These are phyloP conservation scores for Caerostris extrusa DNA, from an alignment of 1,140 invertebrate species.

Conservation along the genomic window DNA sequence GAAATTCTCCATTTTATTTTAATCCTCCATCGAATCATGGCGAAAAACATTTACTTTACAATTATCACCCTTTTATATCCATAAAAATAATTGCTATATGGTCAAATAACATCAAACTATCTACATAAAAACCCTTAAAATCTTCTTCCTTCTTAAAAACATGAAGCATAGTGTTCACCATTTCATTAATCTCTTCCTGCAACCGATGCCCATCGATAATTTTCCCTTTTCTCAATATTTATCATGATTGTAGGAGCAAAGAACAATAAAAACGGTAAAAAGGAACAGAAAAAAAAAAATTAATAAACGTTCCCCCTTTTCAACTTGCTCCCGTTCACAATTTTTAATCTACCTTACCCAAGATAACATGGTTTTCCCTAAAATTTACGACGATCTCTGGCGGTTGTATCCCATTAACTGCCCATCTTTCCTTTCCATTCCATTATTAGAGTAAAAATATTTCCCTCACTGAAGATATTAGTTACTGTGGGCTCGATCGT, in stretches of 20 bases:
- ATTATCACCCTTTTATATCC: not conserved
- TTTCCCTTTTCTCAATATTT: not conserved
- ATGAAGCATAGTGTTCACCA: not conserved
- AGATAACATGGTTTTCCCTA: conserved; percentile 49
- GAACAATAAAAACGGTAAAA: not conserved
- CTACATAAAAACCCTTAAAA: not conserved
- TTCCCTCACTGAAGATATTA: conserved; percentile 9
- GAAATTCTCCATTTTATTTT: not conserved
- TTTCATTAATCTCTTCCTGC: not conserved
- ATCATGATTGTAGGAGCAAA: not conserved
- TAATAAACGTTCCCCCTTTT: not conserved
- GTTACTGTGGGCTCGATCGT: conserved; percentile 52
- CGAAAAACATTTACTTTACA: not conserved
- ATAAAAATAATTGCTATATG: not conserved
- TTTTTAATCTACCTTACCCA: conserved; percentile 44
- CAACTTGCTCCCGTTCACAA: not conserved
- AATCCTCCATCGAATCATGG: not conserved
- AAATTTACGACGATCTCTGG: conserved; percentile 40
- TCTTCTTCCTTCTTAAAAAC: not conserved
- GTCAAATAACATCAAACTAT: not conserved
- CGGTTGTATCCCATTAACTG: conserved; percentile 34
- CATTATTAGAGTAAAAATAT: conserved; percentile 68
- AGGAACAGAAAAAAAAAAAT: not conserved
- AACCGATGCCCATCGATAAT: not conserved
- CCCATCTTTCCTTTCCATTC: not conserved